Evolutionary conservation across 2,797 vertebrate species (phyloP), one percentile per base, ranked within the genome.

Genomic region (Coregonus sp.): DNA sequence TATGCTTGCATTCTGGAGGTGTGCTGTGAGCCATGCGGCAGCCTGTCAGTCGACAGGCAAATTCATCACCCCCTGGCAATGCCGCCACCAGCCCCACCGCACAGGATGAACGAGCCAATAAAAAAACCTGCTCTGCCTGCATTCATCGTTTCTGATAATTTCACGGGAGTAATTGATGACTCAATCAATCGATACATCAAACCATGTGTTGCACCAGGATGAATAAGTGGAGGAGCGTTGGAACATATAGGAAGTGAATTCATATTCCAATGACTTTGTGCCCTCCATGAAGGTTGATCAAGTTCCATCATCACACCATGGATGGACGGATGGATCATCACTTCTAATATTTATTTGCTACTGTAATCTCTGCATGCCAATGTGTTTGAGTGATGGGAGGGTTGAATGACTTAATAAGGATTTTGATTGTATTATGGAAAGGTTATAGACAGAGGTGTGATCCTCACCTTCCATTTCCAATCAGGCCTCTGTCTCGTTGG

Each of bases 401-500:
- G 52, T 54, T 59, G 18, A 59, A n/a, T 63, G 59, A 63, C 71
- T 35, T 4, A 82, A 79, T 74, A 52, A 72, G 33, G 12, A 66
- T 54, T 15, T 70, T 6, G 15, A 18, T 78, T 47, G 40, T 47
- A 12, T 12, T 47, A 47, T 47, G 40, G 9, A 47, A 47, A 47
- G 40, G 40, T 47, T 47, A 11, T 47, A 4, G 35, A 35, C 35
- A 47, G 40, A 11, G 40, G 40, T 47, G 40, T 47, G 83, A 78
- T 80, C 78, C 92, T 93, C 81, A 98, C 97, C 97, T 98, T 95
- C 96, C 96, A 85, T 97, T 98, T 93, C 96, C 95, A 95, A 98
- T 97, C 91, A 98, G 93, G 92, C 96, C 97, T 93, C 96, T 93
- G 90, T 98, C 97, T 87, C 97, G 96, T 92, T 98, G 97, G 94